Base-by-base conservation (phyloP, 1,140 invertebrate genomes). In the Drosophila asahinai region DNA sequence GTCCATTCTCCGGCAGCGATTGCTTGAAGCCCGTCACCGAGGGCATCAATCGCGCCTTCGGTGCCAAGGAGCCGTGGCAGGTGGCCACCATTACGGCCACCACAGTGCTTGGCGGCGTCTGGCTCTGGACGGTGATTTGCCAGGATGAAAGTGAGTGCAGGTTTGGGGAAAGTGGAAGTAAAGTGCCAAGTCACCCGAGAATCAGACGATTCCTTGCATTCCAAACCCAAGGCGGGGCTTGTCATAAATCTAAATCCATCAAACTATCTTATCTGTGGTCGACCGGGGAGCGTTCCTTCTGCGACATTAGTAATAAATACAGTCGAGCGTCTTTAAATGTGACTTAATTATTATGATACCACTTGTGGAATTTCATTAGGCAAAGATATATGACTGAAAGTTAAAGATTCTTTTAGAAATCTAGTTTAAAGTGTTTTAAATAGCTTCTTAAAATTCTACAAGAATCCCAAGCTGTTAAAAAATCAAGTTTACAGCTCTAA, bases 1-100 rank as follows among this genome's bases (percentile, higher is more conserved):
- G 83, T 66, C 80, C 76, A 43, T 89, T 89, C 45, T 73, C 66
- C 59, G 78, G 74, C 61, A 74, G 63, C 48, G 91, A 91, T 45
- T 91, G 77, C 59, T 45, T 83, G 11, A 91, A 86, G 62, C 64
- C 82, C 48, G 64, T 92, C 47, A 66, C 80, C 40, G 79, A 77
- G 55, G 83, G 80, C 49, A 77, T 92, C 8, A 96, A 97, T 92
- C 92, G 93, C 27, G 79, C 94, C 3, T 96, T 96, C 83, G 94
- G 94, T 54, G 94, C 94, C 38, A 95, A 94, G 86, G 96, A 97
- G 91, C 96, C 96, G 80, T 96, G 96, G 95, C 95, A 96, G 93
- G 95, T 97, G 72, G 95, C 95, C 1, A 94, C 95, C 8, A 95
- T 96, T 80, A 97, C 96, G 19, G 95, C 96, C n/a, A 94, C 95